These are phyloP conservation scores for Palythoa grandis DNA, from an alignment of 92 coral and sea anemone species.

Conservation along the genomic window DNA sequence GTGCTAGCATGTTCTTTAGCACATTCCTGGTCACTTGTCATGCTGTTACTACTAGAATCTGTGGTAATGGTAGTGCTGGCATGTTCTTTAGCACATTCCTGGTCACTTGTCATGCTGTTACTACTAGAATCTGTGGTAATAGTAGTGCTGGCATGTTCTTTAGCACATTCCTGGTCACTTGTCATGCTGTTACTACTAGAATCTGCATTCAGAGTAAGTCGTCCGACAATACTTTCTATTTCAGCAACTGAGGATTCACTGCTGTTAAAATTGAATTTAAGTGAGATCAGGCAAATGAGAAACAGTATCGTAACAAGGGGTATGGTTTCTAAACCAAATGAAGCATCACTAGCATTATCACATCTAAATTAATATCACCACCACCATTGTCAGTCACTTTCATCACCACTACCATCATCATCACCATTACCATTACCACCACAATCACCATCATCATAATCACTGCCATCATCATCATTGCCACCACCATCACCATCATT, in stretches of 20 bases:
- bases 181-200: not conserved
- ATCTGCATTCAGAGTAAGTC: constrained; percentile 49
- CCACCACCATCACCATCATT: not conserved
- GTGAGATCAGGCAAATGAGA: not conserved
- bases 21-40: not conserved
- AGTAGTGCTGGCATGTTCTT: not conserved
- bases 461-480: not conserved
- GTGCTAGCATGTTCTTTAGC: not conserved
- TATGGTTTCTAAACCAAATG: too few species aligned
- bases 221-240: constrained; percentile 61
- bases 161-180: not conserved
- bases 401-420: not conserved
- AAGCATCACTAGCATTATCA: too few species aligned
- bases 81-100: not conserved
- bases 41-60: not conserved
- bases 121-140: not conserved
- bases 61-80: not conserved
- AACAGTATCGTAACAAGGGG: too few species aligned
- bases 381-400: too few species aligned
- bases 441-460: not conserved
- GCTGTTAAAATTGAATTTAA: not conserved
- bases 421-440: not conserved
- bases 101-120: not conserved
- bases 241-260: constrained; percentile 42
- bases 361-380: not conserved